phyloP scores from a whole-genome alignment of 2,797 vertebrate species.

The Threskiornis aethiopicus region DNA sequence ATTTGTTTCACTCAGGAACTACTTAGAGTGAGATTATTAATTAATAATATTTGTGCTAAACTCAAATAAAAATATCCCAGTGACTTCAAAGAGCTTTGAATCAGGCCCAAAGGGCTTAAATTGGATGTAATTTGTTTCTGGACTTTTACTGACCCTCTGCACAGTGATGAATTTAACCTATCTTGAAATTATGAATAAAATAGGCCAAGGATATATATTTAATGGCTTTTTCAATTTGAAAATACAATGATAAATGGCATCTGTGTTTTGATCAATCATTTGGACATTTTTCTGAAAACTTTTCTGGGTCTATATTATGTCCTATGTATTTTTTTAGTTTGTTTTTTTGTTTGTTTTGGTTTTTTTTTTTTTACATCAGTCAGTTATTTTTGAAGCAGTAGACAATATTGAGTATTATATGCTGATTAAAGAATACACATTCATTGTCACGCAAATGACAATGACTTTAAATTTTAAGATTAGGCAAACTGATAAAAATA shows the following conservation, averaged over 20 bases:
- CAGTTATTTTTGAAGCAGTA: neutral
- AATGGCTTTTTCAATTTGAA: neutral
- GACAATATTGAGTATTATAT: neutral
- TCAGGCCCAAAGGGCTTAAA: neutral
- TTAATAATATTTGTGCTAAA: neutral
- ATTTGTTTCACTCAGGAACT: neutral
- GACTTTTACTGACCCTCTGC: neutral
- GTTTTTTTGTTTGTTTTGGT: neutral
- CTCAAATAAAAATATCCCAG: neutral
- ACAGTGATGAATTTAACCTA: neutral
- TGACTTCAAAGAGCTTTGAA: neutral
- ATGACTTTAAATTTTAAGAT: constrained; percentile 1
- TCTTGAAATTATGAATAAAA: neutral
- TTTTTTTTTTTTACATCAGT: neutral
- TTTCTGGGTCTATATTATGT: neutral
- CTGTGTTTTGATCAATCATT: neutral
- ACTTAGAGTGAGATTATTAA: neutral
- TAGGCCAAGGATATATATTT: neutral
- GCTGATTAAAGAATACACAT: neutral
- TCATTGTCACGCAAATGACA: neutral
- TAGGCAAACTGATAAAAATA: constrained; percentile 30
- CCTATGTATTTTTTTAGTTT: too few species aligned
- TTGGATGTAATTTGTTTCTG: neutral
- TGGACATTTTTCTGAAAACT: neutral
- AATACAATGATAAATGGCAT: neutral